phyloP scores from a whole-genome alignment of 2,797 vertebrate species.

The Sternotherus odoratus region DNA sequence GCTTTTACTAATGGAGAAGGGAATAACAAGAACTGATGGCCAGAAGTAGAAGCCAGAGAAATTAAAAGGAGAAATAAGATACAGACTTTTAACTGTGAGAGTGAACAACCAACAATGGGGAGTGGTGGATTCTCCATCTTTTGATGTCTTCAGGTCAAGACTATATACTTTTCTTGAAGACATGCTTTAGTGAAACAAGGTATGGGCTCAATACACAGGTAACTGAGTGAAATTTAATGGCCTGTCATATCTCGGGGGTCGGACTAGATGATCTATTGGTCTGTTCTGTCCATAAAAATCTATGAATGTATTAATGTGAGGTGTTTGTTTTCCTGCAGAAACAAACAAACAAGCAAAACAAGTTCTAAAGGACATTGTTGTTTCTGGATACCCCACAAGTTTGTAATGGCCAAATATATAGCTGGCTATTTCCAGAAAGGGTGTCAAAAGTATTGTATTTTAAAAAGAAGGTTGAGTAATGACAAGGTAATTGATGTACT shows the following conservation, averaged over 20 bases:
- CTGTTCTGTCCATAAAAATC: neutral
- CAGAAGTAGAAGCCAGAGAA: neutral
- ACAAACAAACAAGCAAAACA: neutral
- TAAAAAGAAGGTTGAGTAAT: slow-evolving; percentile 2
- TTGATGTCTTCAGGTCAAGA: neutral
- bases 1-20: neutral
- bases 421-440: neutral
- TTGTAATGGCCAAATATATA: neutral
- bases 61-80: neutral
- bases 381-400: neutral
- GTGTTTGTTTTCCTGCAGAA: neutral
- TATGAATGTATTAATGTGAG: neutral
- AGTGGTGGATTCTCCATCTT: neutral
- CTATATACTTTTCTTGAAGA: neutral
- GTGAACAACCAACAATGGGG: neutral
- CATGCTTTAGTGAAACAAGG: neutral
- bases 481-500: slow-evolving; percentile 9
- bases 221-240: neutral
- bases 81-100: neutral
- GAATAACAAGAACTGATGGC: neutral
- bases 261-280: neutral
- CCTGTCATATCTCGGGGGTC: neutral
- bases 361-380: neutral
- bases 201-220: neutral
- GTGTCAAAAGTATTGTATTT: neutral